Conservation (phyloP, 2,113 vertebrate genomes). For the Oncorhynchus kisutch region DNA sequence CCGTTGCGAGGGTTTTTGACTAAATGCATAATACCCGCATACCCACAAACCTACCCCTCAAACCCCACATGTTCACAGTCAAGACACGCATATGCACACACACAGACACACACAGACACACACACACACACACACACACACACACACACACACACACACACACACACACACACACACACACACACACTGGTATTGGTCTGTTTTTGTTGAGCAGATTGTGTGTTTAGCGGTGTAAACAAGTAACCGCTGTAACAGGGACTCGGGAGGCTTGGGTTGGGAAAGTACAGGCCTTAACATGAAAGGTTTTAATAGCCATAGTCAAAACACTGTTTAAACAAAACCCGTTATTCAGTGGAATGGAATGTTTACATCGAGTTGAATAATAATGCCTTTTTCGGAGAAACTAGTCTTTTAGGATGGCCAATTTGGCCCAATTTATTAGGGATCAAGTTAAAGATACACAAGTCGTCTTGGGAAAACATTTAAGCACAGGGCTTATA, state of each 20-base stretch:
- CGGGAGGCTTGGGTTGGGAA: constrained; percentile 51
- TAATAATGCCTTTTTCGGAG: constrained; percentile 58
- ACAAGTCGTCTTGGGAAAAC: constrained; percentile 67
- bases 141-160: constrained; percentile 1
- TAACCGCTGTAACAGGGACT: constrained; percentile 60
- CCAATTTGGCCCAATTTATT: constrained; percentile 75
- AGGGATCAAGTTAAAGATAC: constrained; percentile 65
- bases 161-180: neutral
- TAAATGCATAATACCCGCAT: constrained; percentile 60
- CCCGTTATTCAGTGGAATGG: constrained; percentile 35
- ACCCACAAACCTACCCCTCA: constrained; percentile 44
- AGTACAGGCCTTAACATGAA: constrained; percentile 51
- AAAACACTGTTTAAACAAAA: constrained; percentile 52
- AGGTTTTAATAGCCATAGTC: constrained; percentile 62
- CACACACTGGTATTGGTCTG: constrained; percentile 51
- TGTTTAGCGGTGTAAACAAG: constrained; percentile 74
- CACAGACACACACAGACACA: constrained; percentile 1
- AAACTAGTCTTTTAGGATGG: constrained; percentile 53
- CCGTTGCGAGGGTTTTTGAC: constrained; percentile 45
- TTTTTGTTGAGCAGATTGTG: constrained; percentile 66
- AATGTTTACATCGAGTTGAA: constrained; percentile 66
- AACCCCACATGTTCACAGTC: constrained; percentile 31
- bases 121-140: constrained; percentile 6
- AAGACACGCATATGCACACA: neutral
- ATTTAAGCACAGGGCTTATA: constrained; percentile 65